These are phyloP conservation scores for Arnoldichthys spilopterus DNA, from an alignment of 2,797 vertebrate species.

Conservation along the genomic window DNA sequence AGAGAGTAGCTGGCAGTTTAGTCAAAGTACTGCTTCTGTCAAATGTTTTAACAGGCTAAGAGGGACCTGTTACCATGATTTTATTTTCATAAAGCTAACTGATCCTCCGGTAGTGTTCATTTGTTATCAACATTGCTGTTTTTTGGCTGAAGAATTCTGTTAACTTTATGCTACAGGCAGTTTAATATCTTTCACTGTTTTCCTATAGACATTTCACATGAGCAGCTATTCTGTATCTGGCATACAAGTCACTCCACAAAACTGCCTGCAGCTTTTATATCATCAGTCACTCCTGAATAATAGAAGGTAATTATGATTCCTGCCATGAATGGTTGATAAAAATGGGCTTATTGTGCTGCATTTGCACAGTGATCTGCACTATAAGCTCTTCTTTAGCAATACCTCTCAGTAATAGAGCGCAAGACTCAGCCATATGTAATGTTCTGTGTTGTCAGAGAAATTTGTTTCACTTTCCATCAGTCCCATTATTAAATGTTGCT, in stretches of 20 bases:
- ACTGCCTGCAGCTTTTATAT: slow-evolving; percentile 24
- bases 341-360: slow-evolving; percentile 19
- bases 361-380: slow-evolving; percentile 12
- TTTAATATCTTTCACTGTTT: background rate
- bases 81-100: background rate
- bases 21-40: background rate
- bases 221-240: slow-evolving; percentile 11
- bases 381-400: slow-evolving; percentile 7
- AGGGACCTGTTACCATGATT: background rate
- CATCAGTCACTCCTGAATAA: slow-evolving; percentile 31
- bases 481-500: background rate
- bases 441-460: background rate
- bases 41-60: background rate
- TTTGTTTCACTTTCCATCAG: background rate
- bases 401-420: background rate
- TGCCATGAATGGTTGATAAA: slow-evolving; percentile 17
- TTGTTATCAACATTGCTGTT: background rate
- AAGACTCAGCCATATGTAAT: slow-evolving; percentile 4
- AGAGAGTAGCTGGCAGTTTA: background rate
- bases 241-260: background rate
- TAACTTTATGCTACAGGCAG: background rate
- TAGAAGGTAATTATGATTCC: slow-evolving; percentile 30
- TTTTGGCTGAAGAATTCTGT: background rate
- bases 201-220: slow-evolving; percentile 19
- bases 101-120: background rate